Percentiles rank a stretch among this genome's conserved stretches.
phyloP scores from a whole-genome alignment of 2,888 invertebrate species.

The Eupeodes latifasciatus region DNA sequence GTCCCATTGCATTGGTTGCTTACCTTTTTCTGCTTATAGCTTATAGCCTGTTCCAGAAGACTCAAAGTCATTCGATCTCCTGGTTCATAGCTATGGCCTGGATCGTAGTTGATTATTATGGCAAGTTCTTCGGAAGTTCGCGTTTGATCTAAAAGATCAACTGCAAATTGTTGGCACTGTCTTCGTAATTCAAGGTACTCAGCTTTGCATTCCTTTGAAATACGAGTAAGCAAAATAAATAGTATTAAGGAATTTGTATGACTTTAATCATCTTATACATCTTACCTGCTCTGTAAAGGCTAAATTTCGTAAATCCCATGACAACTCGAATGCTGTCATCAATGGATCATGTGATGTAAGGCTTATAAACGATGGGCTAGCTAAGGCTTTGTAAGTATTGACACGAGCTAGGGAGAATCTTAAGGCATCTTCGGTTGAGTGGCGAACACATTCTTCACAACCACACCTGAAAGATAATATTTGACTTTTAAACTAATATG shows the following conservation, averaged over 20 bases:
- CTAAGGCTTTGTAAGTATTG: conserved; percentile 95
- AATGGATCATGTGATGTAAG: conserved; percentile 96
- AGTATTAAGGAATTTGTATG: neutral
- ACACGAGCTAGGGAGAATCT: conserved; percentile 94
- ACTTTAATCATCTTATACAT: neutral
- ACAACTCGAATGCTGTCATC: conserved; percentile 96
- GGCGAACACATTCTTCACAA: conserved; percentile 93
- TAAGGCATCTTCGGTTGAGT: conserved; percentile 90
- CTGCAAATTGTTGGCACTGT: conserved; percentile 95
- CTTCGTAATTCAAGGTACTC: conserved; percentile 94
- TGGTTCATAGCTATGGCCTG: conserved; percentile 89
- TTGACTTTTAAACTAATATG: no score
- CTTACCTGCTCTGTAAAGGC: conserved; percentile 92
- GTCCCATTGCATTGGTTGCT: neutral
- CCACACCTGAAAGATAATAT: conserved; percentile 87
- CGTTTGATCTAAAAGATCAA: conserved; percentile 95
- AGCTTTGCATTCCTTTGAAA: conserved; percentile 90
- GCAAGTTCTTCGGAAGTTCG: conserved; percentile 96
- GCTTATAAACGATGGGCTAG: conserved; percentile 97
- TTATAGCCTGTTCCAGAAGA: conserved; percentile 94
- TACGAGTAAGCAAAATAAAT: neutral
- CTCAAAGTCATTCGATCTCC: conserved; percentile 94
- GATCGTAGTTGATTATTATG: conserved; percentile 96
- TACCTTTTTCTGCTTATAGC: conserved; percentile 97
- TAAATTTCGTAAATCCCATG: conserved; percentile 96